phyloP scores from a whole-genome alignment of 2,888 invertebrate species.

The Tineola bisselliella region DNA sequence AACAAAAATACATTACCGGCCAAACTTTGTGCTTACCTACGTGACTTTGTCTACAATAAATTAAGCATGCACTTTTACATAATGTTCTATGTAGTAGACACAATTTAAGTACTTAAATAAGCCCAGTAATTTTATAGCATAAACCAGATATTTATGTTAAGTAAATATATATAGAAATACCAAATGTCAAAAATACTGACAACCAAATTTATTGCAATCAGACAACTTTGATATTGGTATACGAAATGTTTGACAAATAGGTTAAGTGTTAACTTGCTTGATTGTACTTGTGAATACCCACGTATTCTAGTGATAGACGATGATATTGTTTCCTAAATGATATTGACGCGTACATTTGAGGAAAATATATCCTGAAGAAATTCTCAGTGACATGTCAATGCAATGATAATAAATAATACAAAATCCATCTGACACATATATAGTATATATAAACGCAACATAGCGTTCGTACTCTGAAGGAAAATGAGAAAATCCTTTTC shows the following conservation, averaged over 20 bases:
- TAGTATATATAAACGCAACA: background rate
- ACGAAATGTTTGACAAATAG: too few species aligned
- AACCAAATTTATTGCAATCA: too few species aligned
- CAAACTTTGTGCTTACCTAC: background rate
- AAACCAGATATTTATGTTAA: too few species aligned
- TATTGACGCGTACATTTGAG: background rate
- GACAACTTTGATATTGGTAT: too few species aligned
- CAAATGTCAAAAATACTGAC: too few species aligned
- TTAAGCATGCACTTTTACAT: background rate
- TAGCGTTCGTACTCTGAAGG: background rate
- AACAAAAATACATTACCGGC: background rate
- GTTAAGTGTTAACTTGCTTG: too few species aligned
- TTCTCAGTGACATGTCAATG: background rate
- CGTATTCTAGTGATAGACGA: background rate
- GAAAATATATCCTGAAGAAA: background rate
- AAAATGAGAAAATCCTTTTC: background rate
- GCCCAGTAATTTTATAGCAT: too few species aligned
- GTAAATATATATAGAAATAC: too few species aligned
- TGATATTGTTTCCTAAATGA: background rate
- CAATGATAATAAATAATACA: background rate
- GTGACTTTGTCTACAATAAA: background rate
- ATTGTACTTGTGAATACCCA: too few species aligned
- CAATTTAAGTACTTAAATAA: too few species aligned
- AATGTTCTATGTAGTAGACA: too few species aligned
- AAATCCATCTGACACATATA: background rate